Evolutionary conservation across 2,797 vertebrate species (phyloP).

Genomic region (Pseudopleuronectes americanus): DNA sequence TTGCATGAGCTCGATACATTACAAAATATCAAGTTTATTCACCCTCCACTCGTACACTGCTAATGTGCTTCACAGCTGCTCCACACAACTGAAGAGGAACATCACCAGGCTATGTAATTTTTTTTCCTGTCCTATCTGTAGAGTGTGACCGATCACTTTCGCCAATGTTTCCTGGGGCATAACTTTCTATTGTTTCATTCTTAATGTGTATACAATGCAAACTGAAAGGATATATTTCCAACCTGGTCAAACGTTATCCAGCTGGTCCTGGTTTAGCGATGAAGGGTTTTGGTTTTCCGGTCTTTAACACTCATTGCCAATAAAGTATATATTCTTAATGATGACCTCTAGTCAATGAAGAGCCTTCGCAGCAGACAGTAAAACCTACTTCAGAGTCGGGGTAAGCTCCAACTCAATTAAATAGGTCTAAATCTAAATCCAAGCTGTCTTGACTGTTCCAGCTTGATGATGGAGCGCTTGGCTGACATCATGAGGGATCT

Average conservation of each 20-base stretch:
- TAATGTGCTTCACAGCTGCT: constrained; percentile 75
- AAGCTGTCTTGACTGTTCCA: constrained; percentile 71
- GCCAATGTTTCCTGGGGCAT: constrained; percentile 44
- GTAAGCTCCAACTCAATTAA: constrained; percentile 70
- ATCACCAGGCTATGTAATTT: constrained; percentile 38
- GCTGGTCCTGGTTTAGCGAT: constrained; percentile 65
- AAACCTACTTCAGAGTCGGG: constrained; percentile 61
- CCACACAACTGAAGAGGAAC: constrained; percentile 45
- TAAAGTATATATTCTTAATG: constrained; percentile 66
- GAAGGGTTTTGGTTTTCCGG: constrained; percentile 51
- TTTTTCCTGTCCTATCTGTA: constrained; percentile 19
- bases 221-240: constrained; percentile 45
- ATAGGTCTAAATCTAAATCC: constrained; percentile 72
- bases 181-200: constrained; percentile 56
- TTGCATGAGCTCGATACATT: constrained; percentile 71
- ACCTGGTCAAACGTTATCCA: constrained; percentile 52
- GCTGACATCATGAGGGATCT: constrained; percentile 61
- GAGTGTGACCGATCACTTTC: constrained; percentile 22
- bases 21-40: constrained; percentile 77
- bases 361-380: constrained; percentile 65
- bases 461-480: constrained; percentile 67
- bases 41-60: constrained; percentile 63
- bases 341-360: constrained; percentile 69
- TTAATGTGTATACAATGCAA: constrained; percentile 27
- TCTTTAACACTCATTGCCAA: constrained; percentile 57